Base-by-base conservation (phyloP, 2,797 vertebrate genomes). In the Sciurus vulgaris region DNA sequence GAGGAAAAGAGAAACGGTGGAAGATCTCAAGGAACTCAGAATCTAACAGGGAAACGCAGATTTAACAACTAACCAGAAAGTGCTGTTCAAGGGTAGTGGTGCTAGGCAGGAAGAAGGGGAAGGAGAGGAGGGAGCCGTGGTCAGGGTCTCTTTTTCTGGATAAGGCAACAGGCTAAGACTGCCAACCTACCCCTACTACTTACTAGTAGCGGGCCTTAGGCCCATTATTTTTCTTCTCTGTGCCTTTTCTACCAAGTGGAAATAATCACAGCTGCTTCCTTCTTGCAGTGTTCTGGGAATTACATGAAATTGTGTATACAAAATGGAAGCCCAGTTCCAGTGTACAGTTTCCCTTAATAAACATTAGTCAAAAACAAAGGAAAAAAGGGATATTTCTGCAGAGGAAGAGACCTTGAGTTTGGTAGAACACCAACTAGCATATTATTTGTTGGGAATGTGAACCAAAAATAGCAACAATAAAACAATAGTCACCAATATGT, bases 281-380 rank as follows among this genome's bases (percentile, higher is more conserved):
- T 17, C 10, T 94, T 83, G 63, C 38, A 6, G 65, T 78, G 41
- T 30, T 89, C 84, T 65, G 28, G 82, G n/a, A 26, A 79, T 91
- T 86, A 35, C 59, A 67, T 70, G 56, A 93, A 44, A 77, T 59
- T 12, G 12, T 26, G 17, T 26, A n/a, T 47, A 20, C 38, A 79
- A 94, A 91, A 90, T n/a, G 30, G 35, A 47, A 83, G 33, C 7
- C 79, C 22, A 33, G n/a, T 18, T n/a, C 12, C 70, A 86, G 38
- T 14, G 26, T 24, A 63, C 1, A 22, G 41, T 81, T 69, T 22
- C 12, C 44, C 13, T 63, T 82, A 20, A 47, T 63, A 69, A 79
- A 65, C 12, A 12, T 49, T 83, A 83, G 11, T 35, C 5, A 89
- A 86, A 83, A 56, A 30, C 49, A 14, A 61, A 73, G 33, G 47